Evolutionary conservation across 2,797 vertebrate genomes (phyloP).

Genomic region (Margarornis squamiger): DNA sequence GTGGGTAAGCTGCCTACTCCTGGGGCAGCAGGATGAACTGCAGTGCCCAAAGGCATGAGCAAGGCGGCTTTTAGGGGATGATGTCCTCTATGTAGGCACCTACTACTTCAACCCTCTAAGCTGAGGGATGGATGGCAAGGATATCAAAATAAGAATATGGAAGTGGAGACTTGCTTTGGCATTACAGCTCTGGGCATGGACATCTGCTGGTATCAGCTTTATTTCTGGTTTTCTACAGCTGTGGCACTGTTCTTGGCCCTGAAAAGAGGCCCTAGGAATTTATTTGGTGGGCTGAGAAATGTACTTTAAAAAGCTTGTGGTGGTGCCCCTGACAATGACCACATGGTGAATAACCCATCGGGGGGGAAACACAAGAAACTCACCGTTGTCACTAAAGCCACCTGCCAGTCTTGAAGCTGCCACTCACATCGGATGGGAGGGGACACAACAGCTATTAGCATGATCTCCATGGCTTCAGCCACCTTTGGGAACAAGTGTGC

Average conservation of each 20-base stretch:
- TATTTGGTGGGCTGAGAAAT: neutral
- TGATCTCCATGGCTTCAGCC: slow-evolving; percentile 96
- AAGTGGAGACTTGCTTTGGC: neutral
- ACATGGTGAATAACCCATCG: neutral
- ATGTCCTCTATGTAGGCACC: neutral
- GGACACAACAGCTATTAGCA: slow-evolving; percentile 91
- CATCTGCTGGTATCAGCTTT: rapidly evolving
- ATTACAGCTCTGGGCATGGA: neutral
- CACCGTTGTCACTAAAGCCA: slow-evolving; percentile 93
- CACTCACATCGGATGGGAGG: slow-evolving; percentile 94
- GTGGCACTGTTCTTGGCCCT: neutral
- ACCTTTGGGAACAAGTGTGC: slow-evolving; percentile 73
- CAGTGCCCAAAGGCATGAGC: neutral
- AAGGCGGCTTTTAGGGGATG: neutral
- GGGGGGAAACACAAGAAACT: slow-evolving; percentile 37
- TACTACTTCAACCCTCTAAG: neutral
- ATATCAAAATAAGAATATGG: neutral
- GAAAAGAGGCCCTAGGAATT: neutral
- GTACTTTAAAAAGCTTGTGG: neutral
- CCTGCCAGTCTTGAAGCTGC: slow-evolving; percentile 91
- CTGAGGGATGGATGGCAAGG: neutral
- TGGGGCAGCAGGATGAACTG: neutral
- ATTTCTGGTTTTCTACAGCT: neutral
- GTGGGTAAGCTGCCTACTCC: rapidly evolving
- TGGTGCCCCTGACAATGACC: neutral